Conservation (phyloP, 2,797 vertebrate species). For the Catamblyrhynchus diadema region DNA sequence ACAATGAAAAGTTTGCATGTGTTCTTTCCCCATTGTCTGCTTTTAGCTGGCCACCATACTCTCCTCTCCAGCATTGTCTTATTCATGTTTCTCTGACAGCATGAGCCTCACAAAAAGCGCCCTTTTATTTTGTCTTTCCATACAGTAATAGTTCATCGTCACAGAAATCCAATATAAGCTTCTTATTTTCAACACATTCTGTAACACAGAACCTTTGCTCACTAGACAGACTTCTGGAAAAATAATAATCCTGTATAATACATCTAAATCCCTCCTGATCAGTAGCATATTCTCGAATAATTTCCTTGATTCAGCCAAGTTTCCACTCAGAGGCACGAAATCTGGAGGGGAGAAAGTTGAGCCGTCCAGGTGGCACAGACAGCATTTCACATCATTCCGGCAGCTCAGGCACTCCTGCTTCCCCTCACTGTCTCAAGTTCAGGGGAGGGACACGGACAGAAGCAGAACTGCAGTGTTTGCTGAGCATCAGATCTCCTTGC, state of each 20-base stretch:
- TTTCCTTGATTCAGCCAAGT: conserved; percentile 44
- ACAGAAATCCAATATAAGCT: conserved; percentile 55
- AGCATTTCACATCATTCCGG: conserved; percentile 29
- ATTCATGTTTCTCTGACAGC: conserved; percentile 8
- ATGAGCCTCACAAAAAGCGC: background rate
- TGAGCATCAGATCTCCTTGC: background rate
- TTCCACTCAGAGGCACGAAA: conserved; percentile 44
- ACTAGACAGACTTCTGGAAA: conserved; percentile 61
- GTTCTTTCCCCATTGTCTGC: background rate
- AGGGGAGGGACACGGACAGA: background rate
- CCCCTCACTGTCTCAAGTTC: background rate
- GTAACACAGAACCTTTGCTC: conserved; percentile 22
- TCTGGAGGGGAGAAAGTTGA: background rate
- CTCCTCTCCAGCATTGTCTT: background rate
- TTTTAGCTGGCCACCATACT: background rate
- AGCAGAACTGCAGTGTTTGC: background rate
- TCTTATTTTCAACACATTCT: conserved; percentile 67
- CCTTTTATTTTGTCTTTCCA: conserved; percentile 2
- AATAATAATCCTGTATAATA: conserved; percentile 68
- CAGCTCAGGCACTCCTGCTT: background rate
- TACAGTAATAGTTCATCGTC: conserved; percentile 27
- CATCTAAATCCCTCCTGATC: conserved; percentile 59
- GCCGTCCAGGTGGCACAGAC: conserved; percentile 34
- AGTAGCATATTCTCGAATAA: conserved; percentile 4
- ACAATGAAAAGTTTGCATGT: background rate